phyloP scores from a whole-genome alignment of 2,113 vertebrate species.

The Coptodon bakossiorum region DNA sequence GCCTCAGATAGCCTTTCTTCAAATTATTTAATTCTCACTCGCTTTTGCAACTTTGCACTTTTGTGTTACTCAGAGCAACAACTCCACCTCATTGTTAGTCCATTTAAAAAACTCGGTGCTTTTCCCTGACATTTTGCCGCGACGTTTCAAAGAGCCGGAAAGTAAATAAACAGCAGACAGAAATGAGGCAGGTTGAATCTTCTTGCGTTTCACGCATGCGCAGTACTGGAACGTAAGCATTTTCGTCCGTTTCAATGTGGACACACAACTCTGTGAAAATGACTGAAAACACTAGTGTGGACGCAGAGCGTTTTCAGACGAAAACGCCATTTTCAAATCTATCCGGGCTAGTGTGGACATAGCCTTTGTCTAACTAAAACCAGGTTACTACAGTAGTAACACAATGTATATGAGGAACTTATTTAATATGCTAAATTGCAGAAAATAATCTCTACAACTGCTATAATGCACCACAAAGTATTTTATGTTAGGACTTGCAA shows the following conservation, averaged over 20 bases:
- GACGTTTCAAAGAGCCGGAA: too few species aligned
- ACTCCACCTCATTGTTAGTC: neutral
- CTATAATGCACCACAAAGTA: too few species aligned
- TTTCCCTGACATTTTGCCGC: too few species aligned
- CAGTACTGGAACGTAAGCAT: neutral
- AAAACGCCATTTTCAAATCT: neutral
- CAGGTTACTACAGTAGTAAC: too few species aligned
- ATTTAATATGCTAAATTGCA: too few species aligned
- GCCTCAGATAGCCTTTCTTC: neutral
- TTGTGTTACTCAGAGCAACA: neutral
- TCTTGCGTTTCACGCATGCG: fast-evolving
- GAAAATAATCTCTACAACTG: too few species aligned
- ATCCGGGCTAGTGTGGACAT: too few species aligned
- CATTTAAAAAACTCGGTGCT: neutral
- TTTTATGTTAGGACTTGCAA: too few species aligned
- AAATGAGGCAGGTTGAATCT: neutral
- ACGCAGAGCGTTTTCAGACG: neutral
- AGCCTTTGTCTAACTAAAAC: too few species aligned
- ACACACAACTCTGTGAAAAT: neutral
- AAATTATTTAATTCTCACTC: neutral
- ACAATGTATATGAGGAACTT: too few species aligned
- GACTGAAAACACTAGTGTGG: neutral
- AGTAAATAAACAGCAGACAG: too few species aligned
- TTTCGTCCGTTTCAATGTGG: neutral
- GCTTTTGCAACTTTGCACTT: neutral